Evolutionary conservation across 2,888 invertebrate species (phyloP), one percentile per base, ranked within the genome.

Genomic region (Merodon equestris): DNA sequence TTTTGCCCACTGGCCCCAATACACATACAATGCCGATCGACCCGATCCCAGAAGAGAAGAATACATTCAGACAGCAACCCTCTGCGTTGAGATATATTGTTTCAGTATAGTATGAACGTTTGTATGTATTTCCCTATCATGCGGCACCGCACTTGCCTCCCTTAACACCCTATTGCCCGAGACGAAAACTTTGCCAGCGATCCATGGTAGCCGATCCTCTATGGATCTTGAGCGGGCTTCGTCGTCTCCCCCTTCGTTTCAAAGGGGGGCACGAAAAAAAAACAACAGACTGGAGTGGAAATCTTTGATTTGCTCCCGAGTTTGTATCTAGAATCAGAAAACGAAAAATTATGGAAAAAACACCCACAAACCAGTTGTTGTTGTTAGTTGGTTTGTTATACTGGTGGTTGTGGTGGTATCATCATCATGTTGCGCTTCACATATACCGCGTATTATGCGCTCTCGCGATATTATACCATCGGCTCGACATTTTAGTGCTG

Each of bases 1-100:
- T 76, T 76, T 76, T 81, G 67, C 76, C 63, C 68, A 81, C 61
- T 68, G 56, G 19, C 63, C 36, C 60, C 66, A 82, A 70, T 36
- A 70, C 58, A 72, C 71, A 79, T 60, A 70, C 66, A 66, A 53
- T 12, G 18, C 18, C 9, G 1, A 1, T 13, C 36, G 48, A 18
- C 42, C 19, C 60, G 70, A 72, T 77, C 58, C 47, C 61, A 50
- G 56, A 60, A 75, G 81, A 81, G 81, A 66, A 64, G 54, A 50
- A 60, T 57, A 61, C 53, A 56, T 47, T 14, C 27, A 47, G 51
- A 56, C 34, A 47, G 57, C 76, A 68, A 79, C 77, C 68, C 73
- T 74, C 74, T 66, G 54, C 19, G 66, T 44, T 58, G 34, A 27
- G 7, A 7, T 27, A 50, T 58, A 57, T 34, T 67, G 40, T n/a